A percentile compares a stretch with the other conserved stretches of the same genome.
Evolutionary conservation across 2,797 vertebrate genomes (phyloP).

Genomic region (Falco naumanni): DNA sequence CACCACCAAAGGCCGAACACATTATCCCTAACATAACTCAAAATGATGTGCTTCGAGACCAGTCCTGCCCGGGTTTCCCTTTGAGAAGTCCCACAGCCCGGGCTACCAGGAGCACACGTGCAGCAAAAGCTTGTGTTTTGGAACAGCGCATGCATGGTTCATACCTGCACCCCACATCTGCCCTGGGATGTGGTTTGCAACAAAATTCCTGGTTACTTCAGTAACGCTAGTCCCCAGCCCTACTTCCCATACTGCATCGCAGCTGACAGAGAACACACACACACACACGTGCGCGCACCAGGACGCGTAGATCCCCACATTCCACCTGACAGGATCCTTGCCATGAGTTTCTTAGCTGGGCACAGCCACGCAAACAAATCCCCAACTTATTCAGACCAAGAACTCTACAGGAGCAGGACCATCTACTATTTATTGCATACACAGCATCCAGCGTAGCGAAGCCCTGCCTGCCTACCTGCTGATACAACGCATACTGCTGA

Average conservation of each 20-base stretch:
- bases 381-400: not conserved
- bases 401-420: not conserved
- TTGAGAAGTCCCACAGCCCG: not conserved
- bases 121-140: not conserved
- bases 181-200: not conserved
- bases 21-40: rapidly evolving
- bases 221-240: not conserved
- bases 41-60: not conserved
- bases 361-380: not conserved
- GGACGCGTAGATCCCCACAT: rapidly evolving
- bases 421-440: not conserved
- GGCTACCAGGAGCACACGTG: not conserved
- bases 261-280: not conserved
- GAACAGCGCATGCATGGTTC: rapidly evolving
- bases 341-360: not conserved
- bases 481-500: not conserved
- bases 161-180: not conserved
- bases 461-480: not conserved
- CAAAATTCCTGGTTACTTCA: not conserved
- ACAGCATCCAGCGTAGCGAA: not conserved
- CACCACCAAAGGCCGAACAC: not conserved
- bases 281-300: too few relatives aligned
- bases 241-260: not conserved
- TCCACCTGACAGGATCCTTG: not conserved
- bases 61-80: not conserved